Evolutionary conservation across 2,797 vertebrate species (phyloP).

Genomic region (Pangasius larnaudii): DNA sequence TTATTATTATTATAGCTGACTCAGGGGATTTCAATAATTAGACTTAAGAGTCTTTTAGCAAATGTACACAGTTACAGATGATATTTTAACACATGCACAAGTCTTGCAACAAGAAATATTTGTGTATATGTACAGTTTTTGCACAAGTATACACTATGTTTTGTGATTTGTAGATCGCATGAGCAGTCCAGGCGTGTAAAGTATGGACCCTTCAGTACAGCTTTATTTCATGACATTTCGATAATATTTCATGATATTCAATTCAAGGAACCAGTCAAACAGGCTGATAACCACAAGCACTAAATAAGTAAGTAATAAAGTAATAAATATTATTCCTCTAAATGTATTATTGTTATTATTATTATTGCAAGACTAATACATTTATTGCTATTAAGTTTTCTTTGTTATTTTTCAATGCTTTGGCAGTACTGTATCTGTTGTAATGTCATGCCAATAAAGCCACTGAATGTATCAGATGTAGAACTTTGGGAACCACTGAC

Average conservation of each 20-base stretch:
- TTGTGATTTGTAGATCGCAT: neutral
- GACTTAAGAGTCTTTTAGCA: neutral
- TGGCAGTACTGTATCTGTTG: neutral
- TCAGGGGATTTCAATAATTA: constrained; percentile 8
- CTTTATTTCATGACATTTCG: neutral
- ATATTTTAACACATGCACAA: neutral
- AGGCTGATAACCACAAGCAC: too few relatives aligned
- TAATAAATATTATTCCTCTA: neutral
- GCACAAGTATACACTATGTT: neutral
- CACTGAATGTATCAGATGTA: neutral
- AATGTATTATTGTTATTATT: neutral
- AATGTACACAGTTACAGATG: neutral
- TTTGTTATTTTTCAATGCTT: neutral
- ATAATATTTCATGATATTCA: neutral
- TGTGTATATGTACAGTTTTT: neutral
- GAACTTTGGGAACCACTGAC: neutral
- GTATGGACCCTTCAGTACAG: neutral
- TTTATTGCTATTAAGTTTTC: neutral
- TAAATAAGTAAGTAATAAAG: too few relatives aligned
- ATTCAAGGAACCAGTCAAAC: neutral
- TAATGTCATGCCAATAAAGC: neutral
- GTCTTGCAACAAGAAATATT: neutral
- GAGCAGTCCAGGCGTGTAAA: neutral
- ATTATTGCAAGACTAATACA: neutral
- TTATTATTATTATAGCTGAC: constrained; percentile 19